phyloP scores from a whole-genome alignment of 2,888 invertebrate genomes.

The Parelbella ahira region DNA sequence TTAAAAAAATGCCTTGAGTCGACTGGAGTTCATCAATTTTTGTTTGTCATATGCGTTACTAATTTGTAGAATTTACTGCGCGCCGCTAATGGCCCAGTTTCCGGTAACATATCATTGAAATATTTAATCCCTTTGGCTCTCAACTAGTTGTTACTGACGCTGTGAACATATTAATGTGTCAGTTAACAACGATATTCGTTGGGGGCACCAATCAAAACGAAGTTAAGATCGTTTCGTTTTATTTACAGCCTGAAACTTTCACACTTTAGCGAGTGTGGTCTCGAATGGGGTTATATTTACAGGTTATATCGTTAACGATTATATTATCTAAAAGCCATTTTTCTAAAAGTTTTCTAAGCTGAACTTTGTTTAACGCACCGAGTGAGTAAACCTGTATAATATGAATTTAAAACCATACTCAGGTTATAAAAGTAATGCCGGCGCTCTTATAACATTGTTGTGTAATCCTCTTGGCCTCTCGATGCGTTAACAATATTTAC shows the following conservation, averaged over 20 bases:
- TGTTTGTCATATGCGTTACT: constrained; percentile 74
- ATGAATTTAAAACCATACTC: neutral
- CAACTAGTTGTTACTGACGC: constrained; percentile 38
- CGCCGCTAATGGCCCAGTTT: constrained; percentile 65
- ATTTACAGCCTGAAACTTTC: constrained; percentile 31
- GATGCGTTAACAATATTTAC: constrained; percentile 57
- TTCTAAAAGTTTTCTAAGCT: no score
- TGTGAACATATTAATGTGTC: constrained; percentile 69
- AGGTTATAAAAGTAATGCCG: constrained; percentile 18
- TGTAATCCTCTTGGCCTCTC: constrained; percentile 28
- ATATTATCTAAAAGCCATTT: no score
- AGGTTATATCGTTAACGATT: neutral
- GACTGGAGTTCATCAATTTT: constrained; percentile 68
- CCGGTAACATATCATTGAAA: constrained; percentile 66
- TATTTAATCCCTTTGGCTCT: constrained; percentile 53
- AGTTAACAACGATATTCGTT: constrained; percentile 62
- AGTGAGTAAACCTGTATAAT: no score
- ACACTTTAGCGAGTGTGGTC: constrained; percentile 27
- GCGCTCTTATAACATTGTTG: constrained; percentile 25
- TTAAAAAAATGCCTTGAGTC: constrained; percentile 55
- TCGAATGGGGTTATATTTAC: constrained; percentile 1
- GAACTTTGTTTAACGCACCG: neutral
- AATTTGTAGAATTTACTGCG: constrained; percentile 75
- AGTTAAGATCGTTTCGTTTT: constrained; percentile 58
- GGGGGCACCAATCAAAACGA: constrained; percentile 54